Percentiles rank a stretch among this genome's conserved stretches.
These are phyloP conservation scores for Rhinogobio ventralis DNA, from an alignment of 2,797 vertebrate species.

Conservation along the genomic window DNA sequence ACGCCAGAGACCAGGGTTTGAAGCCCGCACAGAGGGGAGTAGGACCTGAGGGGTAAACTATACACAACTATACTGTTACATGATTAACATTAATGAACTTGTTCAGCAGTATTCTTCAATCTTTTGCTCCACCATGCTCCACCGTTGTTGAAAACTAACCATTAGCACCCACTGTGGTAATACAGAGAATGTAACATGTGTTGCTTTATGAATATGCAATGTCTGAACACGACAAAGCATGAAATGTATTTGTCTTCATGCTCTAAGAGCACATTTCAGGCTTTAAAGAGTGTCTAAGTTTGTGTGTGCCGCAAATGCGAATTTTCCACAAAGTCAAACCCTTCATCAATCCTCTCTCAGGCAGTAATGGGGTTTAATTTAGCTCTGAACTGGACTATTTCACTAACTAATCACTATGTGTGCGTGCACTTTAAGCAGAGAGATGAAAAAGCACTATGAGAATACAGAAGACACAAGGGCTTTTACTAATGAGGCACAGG, in stretches of 20 bases:
- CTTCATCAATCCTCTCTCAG: slow-evolving; percentile 47
- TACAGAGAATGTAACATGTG: background rate
- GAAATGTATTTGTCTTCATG: background rate
- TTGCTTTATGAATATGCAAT: background rate
- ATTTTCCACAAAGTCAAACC: slow-evolving; percentile 28
- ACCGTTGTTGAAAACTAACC: background rate
- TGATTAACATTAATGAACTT: background rate
- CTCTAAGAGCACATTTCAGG: background rate
- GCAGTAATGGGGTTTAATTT: slow-evolving; percentile 50
- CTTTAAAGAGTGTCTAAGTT: slow-evolving; percentile 17
- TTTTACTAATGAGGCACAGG: slow-evolving; percentile 48
- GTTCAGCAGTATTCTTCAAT: background rate
- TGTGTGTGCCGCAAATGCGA: slow-evolving; percentile 12
- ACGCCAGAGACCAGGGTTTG: too few relatives aligned
- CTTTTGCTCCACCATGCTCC: background rate
- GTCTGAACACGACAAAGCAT: background rate
- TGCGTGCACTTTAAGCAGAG: slow-evolving; percentile 20
- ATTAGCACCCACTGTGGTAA: background rate
- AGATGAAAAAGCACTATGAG: slow-evolving; percentile 42
- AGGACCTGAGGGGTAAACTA: too few relatives aligned
- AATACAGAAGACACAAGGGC: slow-evolving; percentile 45
- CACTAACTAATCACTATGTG: slow-evolving; percentile 33
- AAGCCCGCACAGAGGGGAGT: too few relatives aligned
- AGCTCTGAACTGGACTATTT: slow-evolving; percentile 48
- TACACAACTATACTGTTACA: too few relatives aligned